These are phyloP conservation scores for Channa argus DNA, from an alignment of 2,113 vertebrate species.

Conservation along the genomic window DNA sequence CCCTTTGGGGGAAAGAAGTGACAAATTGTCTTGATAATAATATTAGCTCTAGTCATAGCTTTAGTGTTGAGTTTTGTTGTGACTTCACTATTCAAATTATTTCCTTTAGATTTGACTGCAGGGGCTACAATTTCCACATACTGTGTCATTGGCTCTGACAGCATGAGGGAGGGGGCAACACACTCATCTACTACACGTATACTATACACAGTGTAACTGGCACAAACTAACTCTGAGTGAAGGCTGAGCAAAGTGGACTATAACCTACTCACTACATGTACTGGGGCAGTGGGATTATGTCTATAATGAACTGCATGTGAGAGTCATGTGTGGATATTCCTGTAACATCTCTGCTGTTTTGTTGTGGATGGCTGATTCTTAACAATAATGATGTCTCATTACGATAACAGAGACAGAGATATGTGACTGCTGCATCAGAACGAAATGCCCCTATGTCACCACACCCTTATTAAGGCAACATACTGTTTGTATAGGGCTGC, in stretches of 20 bases:
- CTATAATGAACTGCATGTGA: constrained; percentile 37
- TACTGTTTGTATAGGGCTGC: neutral
- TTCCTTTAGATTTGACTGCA: constrained; percentile 37
- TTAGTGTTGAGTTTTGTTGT: constrained; percentile 35
- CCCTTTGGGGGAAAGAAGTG: constrained; percentile 38
- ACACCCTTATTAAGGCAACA: neutral
- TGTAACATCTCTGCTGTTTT: constrained; percentile 8
- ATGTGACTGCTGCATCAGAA: constrained; percentile 43
- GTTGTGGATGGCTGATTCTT: constrained; percentile 45
- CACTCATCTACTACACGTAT: constrained; percentile 22
- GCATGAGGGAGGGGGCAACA: constrained; percentile 37
- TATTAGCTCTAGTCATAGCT: constrained; percentile 32
- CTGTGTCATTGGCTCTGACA: constrained; percentile 50
- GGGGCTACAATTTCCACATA: constrained; percentile 40
- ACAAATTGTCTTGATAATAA: constrained; percentile 52
- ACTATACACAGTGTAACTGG: constrained; percentile 32
- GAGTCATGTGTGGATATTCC: constrained; percentile 23
- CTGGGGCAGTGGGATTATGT: neutral
- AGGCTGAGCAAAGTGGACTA: constrained; percentile 47
- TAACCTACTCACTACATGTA: constrained; percentile 18
- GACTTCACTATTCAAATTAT: constrained; percentile 29
- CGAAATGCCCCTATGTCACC: constrained; percentile 25
- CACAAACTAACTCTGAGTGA: constrained; percentile 23
- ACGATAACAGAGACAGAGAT: constrained; percentile 33
- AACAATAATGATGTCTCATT: constrained; percentile 54